phyloP scores from a whole-genome alignment of 2,797 vertebrate species.

The Dendrocincla fuliginosa region DNA sequence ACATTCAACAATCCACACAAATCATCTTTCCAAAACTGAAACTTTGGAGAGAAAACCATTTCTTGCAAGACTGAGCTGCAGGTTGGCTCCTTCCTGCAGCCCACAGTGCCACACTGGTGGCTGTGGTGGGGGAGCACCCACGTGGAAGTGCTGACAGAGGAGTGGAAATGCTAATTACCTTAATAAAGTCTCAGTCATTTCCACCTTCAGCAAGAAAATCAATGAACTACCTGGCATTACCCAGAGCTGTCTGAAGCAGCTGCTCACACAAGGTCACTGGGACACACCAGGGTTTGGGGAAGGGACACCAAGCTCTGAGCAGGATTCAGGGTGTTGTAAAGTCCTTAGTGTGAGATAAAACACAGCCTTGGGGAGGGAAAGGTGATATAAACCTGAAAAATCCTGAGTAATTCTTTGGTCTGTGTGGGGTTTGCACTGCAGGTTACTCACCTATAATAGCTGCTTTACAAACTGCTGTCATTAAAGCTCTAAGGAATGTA shows the following conservation, averaged over 20 bases:
- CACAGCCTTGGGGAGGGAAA: neutral
- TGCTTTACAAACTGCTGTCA: constrained; percentile 98
- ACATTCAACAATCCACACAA: neutral
- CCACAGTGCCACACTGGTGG: neutral
- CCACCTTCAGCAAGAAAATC: neutral
- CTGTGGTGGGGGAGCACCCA: neutral
- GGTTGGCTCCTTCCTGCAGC: neutral
- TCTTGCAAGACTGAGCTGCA: neutral
- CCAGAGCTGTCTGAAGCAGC: neutral
- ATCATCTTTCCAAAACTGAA: rapidly evolving
- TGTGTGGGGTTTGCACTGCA: neutral
- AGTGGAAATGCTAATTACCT: neutral
- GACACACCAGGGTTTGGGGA: neutral
- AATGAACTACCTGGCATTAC: neutral
- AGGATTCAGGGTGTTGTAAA: neutral
- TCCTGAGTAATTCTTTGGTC: neutral
- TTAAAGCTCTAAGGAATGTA: constrained; percentile 97
- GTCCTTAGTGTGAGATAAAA: neutral
- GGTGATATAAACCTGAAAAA: neutral
- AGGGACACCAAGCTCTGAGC: rapidly evolving
- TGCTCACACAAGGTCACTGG: neutral
- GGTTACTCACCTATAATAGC: constrained; percentile 91
- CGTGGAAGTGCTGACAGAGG: neutral
- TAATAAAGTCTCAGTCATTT: neutral
- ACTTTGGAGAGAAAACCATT: neutral